Evolutionary conservation across 1,140 invertebrate species (phyloP), one percentile per base, ranked within the genome.

Genomic region (Micrasema longulum): DNA sequence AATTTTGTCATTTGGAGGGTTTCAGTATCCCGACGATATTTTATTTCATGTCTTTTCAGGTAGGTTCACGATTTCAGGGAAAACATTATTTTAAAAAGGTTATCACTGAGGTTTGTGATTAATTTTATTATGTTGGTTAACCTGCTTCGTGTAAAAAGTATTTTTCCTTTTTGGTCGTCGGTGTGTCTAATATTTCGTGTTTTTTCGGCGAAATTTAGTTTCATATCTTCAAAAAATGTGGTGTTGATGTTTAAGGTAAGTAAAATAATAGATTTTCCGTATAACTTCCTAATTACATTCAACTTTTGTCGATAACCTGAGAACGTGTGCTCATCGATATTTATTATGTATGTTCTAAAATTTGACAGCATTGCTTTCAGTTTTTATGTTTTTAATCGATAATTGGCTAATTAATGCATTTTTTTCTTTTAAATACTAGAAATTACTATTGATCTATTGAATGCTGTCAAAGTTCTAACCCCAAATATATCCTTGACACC

Each of bases 271-370:
- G 16, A 11, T 26, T 47, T 64, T 64, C 12, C 26, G 12, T 16
- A 26, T 23, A 16, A 47, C 31, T 11, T 35, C 47, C 11, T 12
- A n/a, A 9, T 16, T 16, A 16, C 23, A 26, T 48, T 64, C 22
- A 6, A 64, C 9, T 18, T 7, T 6, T 31, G 22, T 9, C 62
- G 23, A 7, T 48, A 48, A 64, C 43, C 62, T n/a, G 12, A 31
- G 45, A 64, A 64, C 65, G 65, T 68, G 65, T 57, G 65, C 36
- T 69, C 67, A 69, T 69, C 41, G 67, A 69, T 68, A 68, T 69
- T 69, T 43, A 43, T 68, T 66, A 66, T 66, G 31, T 60, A 60
- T 62, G 53, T 36, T 31, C 64, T 66, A 23, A 14, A 43, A 69
- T 69, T 35, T 69, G 52, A 69, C 64, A 66, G 64, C 45, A 66